Evolutionary conservation across 1,140 invertebrate species (phyloP).

Genomic region (Papilio polyxenes): DNA sequence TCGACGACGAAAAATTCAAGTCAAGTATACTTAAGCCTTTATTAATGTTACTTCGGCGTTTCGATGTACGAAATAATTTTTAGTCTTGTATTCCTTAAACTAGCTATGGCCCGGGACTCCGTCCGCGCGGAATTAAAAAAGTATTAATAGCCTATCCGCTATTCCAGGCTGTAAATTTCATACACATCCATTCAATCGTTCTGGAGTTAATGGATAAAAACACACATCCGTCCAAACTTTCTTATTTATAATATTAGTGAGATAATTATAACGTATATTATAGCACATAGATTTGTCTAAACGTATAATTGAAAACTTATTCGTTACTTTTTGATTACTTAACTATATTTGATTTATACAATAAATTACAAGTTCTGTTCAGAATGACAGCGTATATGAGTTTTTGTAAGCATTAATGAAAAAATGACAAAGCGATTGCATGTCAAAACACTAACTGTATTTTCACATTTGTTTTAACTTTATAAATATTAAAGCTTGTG

Average conservation of each 20-base stretch:
- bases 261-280: not conserved
- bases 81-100: not conserved
- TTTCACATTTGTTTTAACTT: not conserved
- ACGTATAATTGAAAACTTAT: not conserved
- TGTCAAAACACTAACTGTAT: not conserved
- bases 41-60: not conserved
- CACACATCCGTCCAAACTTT: no score
- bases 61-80: not conserved
- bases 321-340: not conserved
- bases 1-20: conserved; percentile 42
- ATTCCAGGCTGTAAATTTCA: no score
- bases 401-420: not conserved
- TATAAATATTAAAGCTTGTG: not conserved
- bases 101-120: no score
- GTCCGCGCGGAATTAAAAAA: no score
- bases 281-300: not conserved
- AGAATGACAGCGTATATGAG: not conserved
- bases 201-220: not conserved
- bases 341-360: not conserved
- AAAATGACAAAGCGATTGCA: not conserved
- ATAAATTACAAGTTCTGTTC: not conserved
- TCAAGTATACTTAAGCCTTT: conserved; percentile 25
- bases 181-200: no score
- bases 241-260: no score
- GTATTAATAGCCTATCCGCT: no score